Base-by-base conservation (phyloP, 2,113 vertebrate species). In the Herpetotheres cachinnans region DNA sequence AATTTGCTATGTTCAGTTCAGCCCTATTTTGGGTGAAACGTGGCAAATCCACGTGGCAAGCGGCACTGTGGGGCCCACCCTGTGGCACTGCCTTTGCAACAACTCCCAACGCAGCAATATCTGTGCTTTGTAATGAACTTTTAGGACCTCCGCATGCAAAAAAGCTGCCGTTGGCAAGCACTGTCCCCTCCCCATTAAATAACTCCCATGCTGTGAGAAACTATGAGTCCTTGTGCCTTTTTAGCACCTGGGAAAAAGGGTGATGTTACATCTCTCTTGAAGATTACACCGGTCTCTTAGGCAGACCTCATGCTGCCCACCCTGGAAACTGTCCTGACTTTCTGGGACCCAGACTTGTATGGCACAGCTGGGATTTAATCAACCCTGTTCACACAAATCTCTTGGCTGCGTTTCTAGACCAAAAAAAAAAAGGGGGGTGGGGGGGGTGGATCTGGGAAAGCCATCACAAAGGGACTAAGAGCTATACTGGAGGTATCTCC, bases 341-440 rank as follows among this genome's bases (percentile, higher is more conserved):
- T 91, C 62, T 40, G 74, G 72, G 40, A 81, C 36, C 9, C 25
- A 54, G 34, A 59, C 19, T 12, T 74, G 54, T 42, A 50, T 19
- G n/a, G 55, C 50, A 56, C 46, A 88, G 69, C 42, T 88, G 67
- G 19, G 78, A 34, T 73, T 95, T 73, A 81, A 86, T 77, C 52
- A 94, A 36, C 17, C 18, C 13, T 76, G 34, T 78, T 78, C 26
- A 32, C 61, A 55, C 46, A 90, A 88, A 97, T 89, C 82, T 91
- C 94, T 91, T 36, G 34, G 91, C 92, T 98, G 96, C 67, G n/a
- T 97, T 98, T 97, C 86, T 83, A 95, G 93, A 97, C 90, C 70
- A 38, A 30, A 63, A 46, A 46, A 9, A 3, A 26, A 27, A 19
- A n/a, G n/a, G n/a, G n/a, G n/a, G n/a, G n/a, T n/a, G n/a, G n/a